Evolutionary conservation across 2,888 invertebrate species (phyloP).

Genomic region (Melanostoma mellinum): DNA sequence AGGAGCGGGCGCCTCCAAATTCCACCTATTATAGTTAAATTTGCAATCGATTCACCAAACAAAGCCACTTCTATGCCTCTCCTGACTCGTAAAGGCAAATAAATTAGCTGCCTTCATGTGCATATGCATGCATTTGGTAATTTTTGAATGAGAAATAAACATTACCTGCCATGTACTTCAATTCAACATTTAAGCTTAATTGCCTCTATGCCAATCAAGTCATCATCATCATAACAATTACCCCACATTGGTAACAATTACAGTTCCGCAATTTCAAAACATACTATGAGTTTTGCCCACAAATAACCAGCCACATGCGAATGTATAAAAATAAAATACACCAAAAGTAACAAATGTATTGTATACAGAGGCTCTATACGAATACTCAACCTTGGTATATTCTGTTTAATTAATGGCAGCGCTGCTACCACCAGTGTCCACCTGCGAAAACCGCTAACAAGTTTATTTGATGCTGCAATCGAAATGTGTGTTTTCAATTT

Average conservation of each 20-base stretch:
- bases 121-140: too few species aligned
- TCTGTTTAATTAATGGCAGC: constrained; percentile 1
- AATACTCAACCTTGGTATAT: background rate
- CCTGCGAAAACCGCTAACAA: background rate
- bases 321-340: background rate
- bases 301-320: background rate
- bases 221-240: constrained; percentile 15
- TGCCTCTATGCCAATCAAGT: constrained; percentile 24
- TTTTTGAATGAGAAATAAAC: too few species aligned
- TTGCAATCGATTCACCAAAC: too few species aligned
- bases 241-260: background rate
- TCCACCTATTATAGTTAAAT: too few species aligned
- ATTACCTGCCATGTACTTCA: too few species aligned
- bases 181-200: constrained; percentile 1
- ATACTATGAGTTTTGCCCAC: background rate
- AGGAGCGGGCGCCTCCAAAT: too few species aligned
- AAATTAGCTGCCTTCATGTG: too few species aligned
- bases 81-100: too few species aligned
- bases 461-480: background rate
- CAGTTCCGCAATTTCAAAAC: constrained; percentile 1
- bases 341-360: background rate
- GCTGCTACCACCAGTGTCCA: background rate
- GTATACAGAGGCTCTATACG: background rate
- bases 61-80: too few species aligned
- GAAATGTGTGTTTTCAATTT: background rate